These are phyloP conservation scores for Myotis pilosus DNA, from an alignment of 2,797 vertebrate species.

Conservation along the genomic window DNA sequence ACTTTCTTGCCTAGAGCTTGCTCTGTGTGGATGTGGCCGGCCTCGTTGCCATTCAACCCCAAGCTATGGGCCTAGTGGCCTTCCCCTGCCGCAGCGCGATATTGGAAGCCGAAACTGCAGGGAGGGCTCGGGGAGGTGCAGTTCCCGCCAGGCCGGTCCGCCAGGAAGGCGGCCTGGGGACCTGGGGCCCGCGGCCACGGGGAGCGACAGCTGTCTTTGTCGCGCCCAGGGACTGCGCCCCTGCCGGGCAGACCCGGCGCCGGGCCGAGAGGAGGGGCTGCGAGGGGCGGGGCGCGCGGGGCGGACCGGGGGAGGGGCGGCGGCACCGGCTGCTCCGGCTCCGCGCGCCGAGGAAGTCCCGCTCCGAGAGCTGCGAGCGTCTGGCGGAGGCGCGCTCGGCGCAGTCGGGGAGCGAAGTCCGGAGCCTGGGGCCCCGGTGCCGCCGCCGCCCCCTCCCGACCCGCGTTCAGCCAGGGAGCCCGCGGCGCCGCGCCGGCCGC, in stretches of 20 bases:
- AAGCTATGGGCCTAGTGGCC: constrained; percentile 34
- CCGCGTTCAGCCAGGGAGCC: constrained; percentile 16
- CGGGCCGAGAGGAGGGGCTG: constrained; percentile 55
- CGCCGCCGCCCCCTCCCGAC: not conserved
- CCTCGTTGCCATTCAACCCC: not conserved
- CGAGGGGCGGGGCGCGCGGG: constrained; percentile 64
- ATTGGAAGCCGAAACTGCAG: not conserved
- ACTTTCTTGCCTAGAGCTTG: not conserved
- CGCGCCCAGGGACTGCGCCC: constrained; percentile 55
- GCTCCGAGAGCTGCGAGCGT: constrained; percentile 65
- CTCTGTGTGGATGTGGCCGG: not conserved
- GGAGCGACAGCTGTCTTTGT: constrained; percentile 63
- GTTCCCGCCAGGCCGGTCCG: constrained; percentile 14
- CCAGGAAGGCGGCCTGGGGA: constrained; percentile 37
- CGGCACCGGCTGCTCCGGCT: constrained; percentile 55
- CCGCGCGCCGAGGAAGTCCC: constrained; percentile 67
- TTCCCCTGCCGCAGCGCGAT: not conserved
- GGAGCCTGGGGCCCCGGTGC: constrained; percentile 38
- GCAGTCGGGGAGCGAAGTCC: constrained; percentile 48
- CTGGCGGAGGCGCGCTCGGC: constrained; percentile 63
- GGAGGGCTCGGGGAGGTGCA: not conserved
- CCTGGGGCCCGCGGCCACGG: not conserved
- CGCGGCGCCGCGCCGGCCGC: constrained; percentile 56
- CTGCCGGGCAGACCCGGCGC: constrained; percentile 44
- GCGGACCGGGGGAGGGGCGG: constrained; percentile 69